These are phyloP conservation scores for Eupithecia vulgata DNA, from an alignment of 2,888 invertebrate species.

Conservation along the genomic window DNA sequence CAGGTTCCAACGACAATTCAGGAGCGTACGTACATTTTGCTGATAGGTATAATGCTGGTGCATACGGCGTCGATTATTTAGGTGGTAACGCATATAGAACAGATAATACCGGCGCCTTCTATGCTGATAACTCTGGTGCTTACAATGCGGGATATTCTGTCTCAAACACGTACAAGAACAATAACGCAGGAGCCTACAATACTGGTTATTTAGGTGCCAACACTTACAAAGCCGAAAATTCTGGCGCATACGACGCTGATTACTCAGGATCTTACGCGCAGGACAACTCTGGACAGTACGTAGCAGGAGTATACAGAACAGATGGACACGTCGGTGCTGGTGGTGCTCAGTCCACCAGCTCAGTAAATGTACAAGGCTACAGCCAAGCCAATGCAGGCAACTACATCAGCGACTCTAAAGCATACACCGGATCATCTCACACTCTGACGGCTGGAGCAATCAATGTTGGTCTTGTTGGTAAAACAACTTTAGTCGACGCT, in stretches of 20 bases:
- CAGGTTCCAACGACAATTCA: slow-evolving; percentile 41
- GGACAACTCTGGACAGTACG: slow-evolving; percentile 33
- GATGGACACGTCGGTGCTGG: slow-evolving; percentile 62
- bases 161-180: slow-evolving; percentile 31
- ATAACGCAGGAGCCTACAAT: slow-evolving; percentile 36
- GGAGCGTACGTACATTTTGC: slow-evolving; percentile 45
- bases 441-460: slow-evolving; percentile 77
- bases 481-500: slow-evolving; percentile 74
- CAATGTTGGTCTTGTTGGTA: slow-evolving; percentile 78
- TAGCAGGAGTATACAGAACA: slow-evolving; percentile 58
- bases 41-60: slow-evolving; percentile 37
- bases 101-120: slow-evolving; percentile 19
- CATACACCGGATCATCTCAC: slow-evolving; percentile 70
- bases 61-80: slow-evolving; percentile 26
- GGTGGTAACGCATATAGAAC: slow-evolving; percentile 33
- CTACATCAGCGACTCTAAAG: slow-evolving; percentile 66
- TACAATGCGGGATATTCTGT: slow-evolving; percentile 21
- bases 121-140: slow-evolving; percentile 22
- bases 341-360: slow-evolving; percentile 39
- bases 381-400: slow-evolving; percentile 64
- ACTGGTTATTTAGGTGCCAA: slow-evolving; percentile 12
- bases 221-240: slow-evolving; percentile 15
- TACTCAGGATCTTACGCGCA: slow-evolving; percentile 38
- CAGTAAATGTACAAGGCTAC: slow-evolving; percentile 50
- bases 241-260: slow-evolving; percentile 19